Conservation (phyloP, 2,888 invertebrate genomes). For the Andricus curvator region DNA sequence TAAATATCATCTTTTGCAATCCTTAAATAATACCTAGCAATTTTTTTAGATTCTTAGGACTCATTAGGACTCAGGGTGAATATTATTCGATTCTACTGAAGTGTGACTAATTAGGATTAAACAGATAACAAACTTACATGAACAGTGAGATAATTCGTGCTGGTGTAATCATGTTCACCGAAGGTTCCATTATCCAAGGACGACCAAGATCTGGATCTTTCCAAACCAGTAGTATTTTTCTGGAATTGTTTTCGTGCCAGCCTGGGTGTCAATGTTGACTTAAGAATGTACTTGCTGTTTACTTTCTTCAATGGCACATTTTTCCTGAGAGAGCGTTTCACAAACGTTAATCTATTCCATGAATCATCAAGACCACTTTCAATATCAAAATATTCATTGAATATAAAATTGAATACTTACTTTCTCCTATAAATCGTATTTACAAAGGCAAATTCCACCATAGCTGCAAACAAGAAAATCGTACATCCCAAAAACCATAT, state of each 20-base stretch:
- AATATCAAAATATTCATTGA: background rate
- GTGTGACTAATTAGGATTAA: background rate
- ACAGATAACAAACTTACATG: slow-evolving; percentile 81
- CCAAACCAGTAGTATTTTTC: slow-evolving; percentile 82
- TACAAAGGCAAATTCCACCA: slow-evolving; percentile 93
- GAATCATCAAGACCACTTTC: slow-evolving; percentile 8
- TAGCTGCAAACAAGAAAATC: slow-evolving; percentile 90
- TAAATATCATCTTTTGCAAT: no score
- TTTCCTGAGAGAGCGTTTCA: slow-evolving; percentile 79
- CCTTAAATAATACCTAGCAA: no score
- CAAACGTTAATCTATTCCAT: slow-evolving; percentile 22
- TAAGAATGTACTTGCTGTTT: slow-evolving; percentile 90
- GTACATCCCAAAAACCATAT: slow-evolving; percentile 94
- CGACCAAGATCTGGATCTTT: slow-evolving; percentile 87
- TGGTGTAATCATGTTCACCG: slow-evolving; percentile 80
- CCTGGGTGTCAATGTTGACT: slow-evolving; percentile 90
- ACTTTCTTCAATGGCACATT: slow-evolving; percentile 86
- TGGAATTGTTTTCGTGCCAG: slow-evolving; percentile 86
- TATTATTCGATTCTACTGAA: no score
- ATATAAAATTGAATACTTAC: slow-evolving; percentile 78
- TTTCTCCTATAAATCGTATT: slow-evolving; percentile 93
- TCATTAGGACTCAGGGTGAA: no score
- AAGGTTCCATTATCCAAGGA: slow-evolving; percentile 83
- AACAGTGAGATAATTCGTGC: slow-evolving; percentile 87
- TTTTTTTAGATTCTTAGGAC: no score